Evolutionary conservation across 2,113 vertebrate species (phyloP).

Genomic region (Astatotilapia flaviijosephi): DNA sequence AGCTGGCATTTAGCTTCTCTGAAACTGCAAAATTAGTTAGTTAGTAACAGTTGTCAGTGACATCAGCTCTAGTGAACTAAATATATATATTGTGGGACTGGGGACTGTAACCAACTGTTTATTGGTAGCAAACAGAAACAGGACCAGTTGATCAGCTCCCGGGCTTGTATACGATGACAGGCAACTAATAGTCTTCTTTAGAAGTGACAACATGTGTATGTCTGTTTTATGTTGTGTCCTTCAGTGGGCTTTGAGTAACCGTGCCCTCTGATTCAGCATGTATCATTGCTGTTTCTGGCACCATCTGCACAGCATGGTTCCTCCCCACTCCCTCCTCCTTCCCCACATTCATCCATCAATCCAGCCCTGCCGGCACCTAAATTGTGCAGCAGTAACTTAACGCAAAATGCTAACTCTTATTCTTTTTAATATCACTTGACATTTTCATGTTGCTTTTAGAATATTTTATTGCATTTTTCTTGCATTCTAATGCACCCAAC

Average conservation of each 20-base stretch:
- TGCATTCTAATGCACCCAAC: neutral
- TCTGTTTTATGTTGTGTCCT: neutral
- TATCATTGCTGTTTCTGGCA: neutral
- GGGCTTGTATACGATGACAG: neutral
- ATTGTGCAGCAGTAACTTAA: neutral
- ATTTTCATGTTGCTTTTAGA: neutral
- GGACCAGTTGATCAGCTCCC: neutral
- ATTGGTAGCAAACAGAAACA: neutral
- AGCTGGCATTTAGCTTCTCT: neutral
- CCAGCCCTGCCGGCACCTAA: neutral
- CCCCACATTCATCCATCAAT: neutral
- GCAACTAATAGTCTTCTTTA: neutral
- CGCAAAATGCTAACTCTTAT: neutral
- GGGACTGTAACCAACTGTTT: neutral
- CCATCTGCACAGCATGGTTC: neutral
- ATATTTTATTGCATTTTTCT: neutral
- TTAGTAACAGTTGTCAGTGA: neutral
- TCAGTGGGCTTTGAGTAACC: neutral
- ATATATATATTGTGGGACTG: neutral
- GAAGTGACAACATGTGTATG: neutral
- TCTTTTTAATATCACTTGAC: neutral
- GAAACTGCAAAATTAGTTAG: neutral
- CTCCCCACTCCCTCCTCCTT: neutral
- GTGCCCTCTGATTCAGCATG: neutral
- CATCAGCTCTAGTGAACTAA: neutral